Percentiles rank a stretch among this genome's conserved stretches.
Conservation (phyloP, 1,140 invertebrate genomes). For the Cepaea nemoralis region DNA sequence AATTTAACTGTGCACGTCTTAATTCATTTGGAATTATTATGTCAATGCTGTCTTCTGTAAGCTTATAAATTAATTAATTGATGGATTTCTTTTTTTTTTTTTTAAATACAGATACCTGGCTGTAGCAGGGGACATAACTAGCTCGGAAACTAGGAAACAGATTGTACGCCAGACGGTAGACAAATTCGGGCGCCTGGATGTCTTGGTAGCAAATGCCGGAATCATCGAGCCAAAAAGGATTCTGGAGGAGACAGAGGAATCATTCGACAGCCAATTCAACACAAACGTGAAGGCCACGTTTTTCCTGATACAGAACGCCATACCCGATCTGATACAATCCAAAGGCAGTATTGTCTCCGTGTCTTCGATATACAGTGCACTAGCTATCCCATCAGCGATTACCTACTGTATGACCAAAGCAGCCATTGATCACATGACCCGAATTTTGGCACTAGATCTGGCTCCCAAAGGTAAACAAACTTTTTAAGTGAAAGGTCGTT, state of each 20-base stretch:
- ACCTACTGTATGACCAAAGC: neutral
- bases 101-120: neutral
- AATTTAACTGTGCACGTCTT: too few relatives aligned
- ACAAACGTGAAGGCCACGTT: neutral
- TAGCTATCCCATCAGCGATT: neutral
- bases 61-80: too few relatives aligned
- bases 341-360: neutral
- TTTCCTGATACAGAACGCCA: neutral
- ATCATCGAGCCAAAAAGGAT: neutral
- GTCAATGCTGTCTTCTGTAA: too few relatives aligned
- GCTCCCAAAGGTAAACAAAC: constrained; percentile 5
- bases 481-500: too few relatives aligned
- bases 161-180: neutral
- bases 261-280: neutral
- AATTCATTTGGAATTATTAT: too few relatives aligned
- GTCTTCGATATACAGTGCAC: neutral
- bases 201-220: constrained; percentile 3
- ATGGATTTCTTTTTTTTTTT: too few relatives aligned
- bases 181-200: neutral
- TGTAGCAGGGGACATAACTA: neutral
- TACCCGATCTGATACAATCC: neutral
- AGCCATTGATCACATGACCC: neutral
- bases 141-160: neutral
- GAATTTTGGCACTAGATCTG: neutral
- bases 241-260: neutral